These are phyloP conservation scores for Microctenopoma stevenorrisi DNA, from an alignment of 2,797 vertebrate species.

Conservation along the genomic window DNA sequence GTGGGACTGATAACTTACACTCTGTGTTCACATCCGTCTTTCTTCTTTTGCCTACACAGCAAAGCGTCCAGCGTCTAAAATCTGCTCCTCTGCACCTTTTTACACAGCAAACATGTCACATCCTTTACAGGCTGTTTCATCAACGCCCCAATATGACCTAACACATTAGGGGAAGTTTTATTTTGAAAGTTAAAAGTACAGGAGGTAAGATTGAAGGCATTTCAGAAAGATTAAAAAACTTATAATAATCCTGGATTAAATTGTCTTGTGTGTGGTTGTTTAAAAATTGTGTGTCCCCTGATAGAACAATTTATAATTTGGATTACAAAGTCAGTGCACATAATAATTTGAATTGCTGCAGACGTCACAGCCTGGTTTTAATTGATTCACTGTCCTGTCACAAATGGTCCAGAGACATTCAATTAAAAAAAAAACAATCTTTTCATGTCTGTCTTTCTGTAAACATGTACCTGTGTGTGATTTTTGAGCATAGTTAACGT, in stretches of 20 bases:
- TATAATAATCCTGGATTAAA: slow-evolving; percentile 23
- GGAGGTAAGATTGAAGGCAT: slow-evolving; percentile 1
- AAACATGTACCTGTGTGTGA: slow-evolving; percentile 38
- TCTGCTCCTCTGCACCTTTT: slow-evolving; percentile 14
- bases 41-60: slow-evolving; percentile 46
- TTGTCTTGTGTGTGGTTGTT: slow-evolving; percentile 47
- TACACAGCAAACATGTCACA: neutral
- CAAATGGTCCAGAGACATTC: slow-evolving; percentile 33
- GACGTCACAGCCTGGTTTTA: slow-evolving; percentile 26
- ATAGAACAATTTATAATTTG: slow-evolving; percentile 40
- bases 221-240: neutral
- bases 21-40: slow-evolving; percentile 15
- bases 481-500: slow-evolving; percentile 27
- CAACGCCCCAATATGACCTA: slow-evolving; percentile 3
- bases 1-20: slow-evolving; percentile 32
- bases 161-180: slow-evolving; percentile 8
- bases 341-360: slow-evolving; percentile 18
- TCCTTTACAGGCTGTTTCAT: slow-evolving; percentile 2
- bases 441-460: slow-evolving; percentile 50
- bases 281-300: slow-evolving; percentile 47
- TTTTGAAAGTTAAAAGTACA: slow-evolving; percentile 20
- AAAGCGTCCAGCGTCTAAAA: neutral
- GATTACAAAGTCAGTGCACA: slow-evolving; percentile 51
- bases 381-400: slow-evolving; percentile 41
- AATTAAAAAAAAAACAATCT: slow-evolving; percentile 3